These are phyloP conservation scores for Siniperca chuatsi DNA, from an alignment of 2,113 vertebrate species.

Conservation along the genomic window DNA sequence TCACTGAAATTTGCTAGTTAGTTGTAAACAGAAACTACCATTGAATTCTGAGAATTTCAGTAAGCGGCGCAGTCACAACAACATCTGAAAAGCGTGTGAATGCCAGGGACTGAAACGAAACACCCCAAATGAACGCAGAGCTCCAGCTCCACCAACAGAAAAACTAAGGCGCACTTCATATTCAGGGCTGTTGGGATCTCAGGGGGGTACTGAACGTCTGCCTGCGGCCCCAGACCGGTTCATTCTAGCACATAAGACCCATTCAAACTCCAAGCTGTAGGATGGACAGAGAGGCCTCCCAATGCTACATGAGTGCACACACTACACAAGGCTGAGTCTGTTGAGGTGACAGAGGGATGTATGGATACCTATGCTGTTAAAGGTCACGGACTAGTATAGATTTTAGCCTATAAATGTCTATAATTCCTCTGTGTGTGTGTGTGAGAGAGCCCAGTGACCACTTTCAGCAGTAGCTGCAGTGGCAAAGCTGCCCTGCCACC, in stretches of 20 bases:
- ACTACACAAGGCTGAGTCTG: conserved; percentile 62
- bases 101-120: conserved; percentile 23
- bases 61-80: neutral
- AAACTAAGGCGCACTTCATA: conserved; percentile 64
- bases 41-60: neutral
- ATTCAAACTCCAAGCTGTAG: conserved; percentile 89
- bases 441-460: neutral
- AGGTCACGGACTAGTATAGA: conserved; percentile 32
- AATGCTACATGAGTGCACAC: conserved; percentile 65
- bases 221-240: conserved; percentile 66
- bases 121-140: neutral
- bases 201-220: conserved; percentile 38
- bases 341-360: conserved; percentile 31
- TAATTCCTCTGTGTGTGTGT: conserved; percentile 14
- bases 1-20: neutral
- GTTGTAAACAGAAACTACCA: neutral
- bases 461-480: conserved; percentile 6
- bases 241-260: conserved; percentile 91
- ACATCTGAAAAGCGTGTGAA: neutral
- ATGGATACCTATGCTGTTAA: conserved; percentile 22
- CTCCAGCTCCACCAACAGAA: conserved; percentile 27
- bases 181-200: conserved; percentile 36
- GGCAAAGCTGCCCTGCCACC: neutral
- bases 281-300: conserved; percentile 41
- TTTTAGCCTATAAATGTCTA: conserved; percentile 7